Percentiles rank a stretch among this genome's conserved stretches.
Conservation (phyloP, 2,113 vertebrate genomes). For the Seriola quinqueradiata region DNA sequence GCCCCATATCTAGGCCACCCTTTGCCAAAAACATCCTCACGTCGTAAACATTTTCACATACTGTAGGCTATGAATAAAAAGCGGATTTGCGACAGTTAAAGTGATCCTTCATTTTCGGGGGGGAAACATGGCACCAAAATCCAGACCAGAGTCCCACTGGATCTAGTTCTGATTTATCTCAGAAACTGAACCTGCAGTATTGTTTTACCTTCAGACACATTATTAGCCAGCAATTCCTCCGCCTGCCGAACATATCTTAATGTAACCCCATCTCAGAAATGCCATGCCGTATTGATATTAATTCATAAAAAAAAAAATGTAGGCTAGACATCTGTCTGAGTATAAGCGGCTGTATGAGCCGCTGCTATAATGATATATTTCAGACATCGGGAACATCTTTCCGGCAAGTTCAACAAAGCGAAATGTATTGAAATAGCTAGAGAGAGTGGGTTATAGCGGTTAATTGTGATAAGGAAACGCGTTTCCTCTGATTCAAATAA, state of each 20-base stretch:
- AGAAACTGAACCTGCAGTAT: slow-evolving; percentile 63
- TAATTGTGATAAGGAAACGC: slow-evolving; percentile 42
- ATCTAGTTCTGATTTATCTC: slow-evolving; percentile 64
- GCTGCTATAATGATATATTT: slow-evolving; percentile 27
- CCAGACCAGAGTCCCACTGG: slow-evolving; percentile 54
- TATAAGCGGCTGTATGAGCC: slow-evolving; percentile 34
- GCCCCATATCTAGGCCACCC: slow-evolving; percentile 73
- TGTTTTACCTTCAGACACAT: slow-evolving; percentile 60
- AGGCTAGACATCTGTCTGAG: slow-evolving; percentile 70
- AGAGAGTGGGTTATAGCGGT: not conserved
- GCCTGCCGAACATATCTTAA: slow-evolving; percentile 50
- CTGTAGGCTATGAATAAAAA: slow-evolving; percentile 7
- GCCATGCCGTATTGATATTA: slow-evolving; percentile 68
- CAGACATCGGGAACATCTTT: not conserved
- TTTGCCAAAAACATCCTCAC: slow-evolving; percentile 44
- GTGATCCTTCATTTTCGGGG: slow-evolving; percentile 62
- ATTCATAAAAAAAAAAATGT: slow-evolving; percentile 60
- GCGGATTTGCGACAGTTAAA: slow-evolving; percentile 60
- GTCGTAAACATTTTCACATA: slow-evolving; percentile 50
- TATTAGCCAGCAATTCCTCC: slow-evolving; percentile 34
- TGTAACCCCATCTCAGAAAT: slow-evolving; percentile 65
- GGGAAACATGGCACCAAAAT: slow-evolving; percentile 70
- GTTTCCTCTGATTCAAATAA: slow-evolving; percentile 68
- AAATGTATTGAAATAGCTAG: not conserved
- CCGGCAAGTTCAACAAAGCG: slow-evolving; percentile 49